Conservation (phyloP, 2,888 invertebrate genomes). For the Pasiphila rectangulata region DNA sequence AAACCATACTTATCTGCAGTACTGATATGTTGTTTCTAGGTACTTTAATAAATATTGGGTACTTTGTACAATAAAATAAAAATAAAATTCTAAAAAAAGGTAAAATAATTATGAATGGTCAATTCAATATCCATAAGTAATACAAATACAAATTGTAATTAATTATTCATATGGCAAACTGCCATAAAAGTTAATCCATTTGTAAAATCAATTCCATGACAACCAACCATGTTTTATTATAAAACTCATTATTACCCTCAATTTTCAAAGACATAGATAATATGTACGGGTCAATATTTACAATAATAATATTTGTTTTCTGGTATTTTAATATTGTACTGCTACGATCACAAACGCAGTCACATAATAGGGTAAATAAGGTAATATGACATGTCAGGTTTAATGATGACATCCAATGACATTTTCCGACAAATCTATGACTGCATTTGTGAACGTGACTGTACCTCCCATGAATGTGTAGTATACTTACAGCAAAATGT, state of each 20-base stretch:
- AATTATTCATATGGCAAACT: background rate
- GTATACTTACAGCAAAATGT: constrained; percentile 16
- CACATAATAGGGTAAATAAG: no score
- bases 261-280: constrained; percentile 10
- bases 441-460: background rate
- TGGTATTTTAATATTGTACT: background rate
- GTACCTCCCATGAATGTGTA: background rate
- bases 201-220: constrained; percentile 3
- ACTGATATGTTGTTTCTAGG: no score
- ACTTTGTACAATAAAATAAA: no score
- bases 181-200: background rate
- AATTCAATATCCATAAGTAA: no score
- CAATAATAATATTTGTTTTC: constrained; percentile 7
- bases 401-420: background rate
- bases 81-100: no score
- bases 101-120: no score
- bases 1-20: no score
- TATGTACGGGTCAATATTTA: constrained; percentile 13
- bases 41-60: no score
- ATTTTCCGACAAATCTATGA: background rate
- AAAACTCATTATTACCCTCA: constrained; percentile 10
- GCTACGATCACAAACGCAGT: background rate
- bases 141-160: background rate
- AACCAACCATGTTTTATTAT: constrained; percentile 9
- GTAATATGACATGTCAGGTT: no score